phyloP scores from a whole-genome alignment of 2,797 vertebrate species.

The Mus minutoides region DNA sequence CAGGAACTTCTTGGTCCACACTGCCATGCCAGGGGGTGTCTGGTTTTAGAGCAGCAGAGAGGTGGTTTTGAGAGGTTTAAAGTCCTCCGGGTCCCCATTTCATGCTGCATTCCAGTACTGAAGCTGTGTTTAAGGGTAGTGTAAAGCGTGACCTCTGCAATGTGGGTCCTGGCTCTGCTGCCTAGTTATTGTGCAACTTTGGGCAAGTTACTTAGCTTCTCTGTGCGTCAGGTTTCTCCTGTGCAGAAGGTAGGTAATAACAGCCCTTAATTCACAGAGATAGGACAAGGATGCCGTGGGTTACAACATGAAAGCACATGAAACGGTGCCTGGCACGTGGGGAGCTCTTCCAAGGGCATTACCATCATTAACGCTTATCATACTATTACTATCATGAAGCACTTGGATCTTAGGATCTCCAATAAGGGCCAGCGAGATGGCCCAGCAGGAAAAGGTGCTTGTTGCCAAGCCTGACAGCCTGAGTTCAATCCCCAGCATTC shows the following conservation, averaged over 20 bases:
- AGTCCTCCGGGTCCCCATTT: neutral
- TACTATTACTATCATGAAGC: neutral
- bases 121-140: neutral
- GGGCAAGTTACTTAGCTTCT: conserved; percentile 25
- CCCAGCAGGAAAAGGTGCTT: neutral
- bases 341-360: neutral
- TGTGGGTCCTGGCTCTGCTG: neutral
- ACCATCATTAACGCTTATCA: neutral
- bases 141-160: neutral
- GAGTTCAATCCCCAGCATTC: neutral
- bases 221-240: conserved; percentile 18
- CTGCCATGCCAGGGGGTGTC: neutral
- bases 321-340: neutral
- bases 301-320: conserved; percentile 13
- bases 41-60: neutral
- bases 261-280: conserved; percentile 27
- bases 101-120: neutral
- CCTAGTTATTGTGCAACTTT: conserved; percentile 41
- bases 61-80: conserved; percentile 9
- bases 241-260: neutral
- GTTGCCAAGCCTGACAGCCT: neutral
- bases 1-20: neutral
- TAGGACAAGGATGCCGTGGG: conserved; percentile 14
- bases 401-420: neutral
- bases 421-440: neutral